Evolutionary conservation across 64 coral and sea anemone genomes (phyloP), one percentile per base, ranked within the genome.

Genomic region (Dendrophyllia cribrosa): DNA sequence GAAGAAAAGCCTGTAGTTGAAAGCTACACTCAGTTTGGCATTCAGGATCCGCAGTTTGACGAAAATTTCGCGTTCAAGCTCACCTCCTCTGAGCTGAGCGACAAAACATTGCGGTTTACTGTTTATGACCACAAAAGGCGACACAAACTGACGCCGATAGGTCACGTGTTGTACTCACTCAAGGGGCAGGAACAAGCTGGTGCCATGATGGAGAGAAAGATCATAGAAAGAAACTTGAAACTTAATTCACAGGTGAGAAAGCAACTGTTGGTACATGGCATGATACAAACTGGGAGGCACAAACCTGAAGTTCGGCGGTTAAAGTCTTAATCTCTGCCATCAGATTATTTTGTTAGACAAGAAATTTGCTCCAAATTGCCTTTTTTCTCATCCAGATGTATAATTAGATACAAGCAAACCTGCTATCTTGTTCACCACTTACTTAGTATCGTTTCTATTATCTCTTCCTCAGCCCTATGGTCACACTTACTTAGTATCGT

Each of bases 41-140:
- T 51, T 14, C 82, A 89, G 79, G 88, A 97, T 11, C 95, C 95
- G 1, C 59, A 91, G 25, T 97, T 97, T 59, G 79, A 87, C 17
- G 95, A 97, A 75, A 3, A 48, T 67, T 94, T 97, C 59, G 76
- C 81, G 8, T 94, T 97, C 26, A 97, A 91, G 4, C 43, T 97
- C 66, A 75, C 65, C 0, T 49, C 82, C 21, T 23, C 78, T 26
- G 80, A 94, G 17, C 48, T 94, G 23, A 97, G 62, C 7, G 76
- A 97, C 19, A 97, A 94, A 88, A 91, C 82, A 0, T 71, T 97
- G 7, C 82, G 95, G 9, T 75, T 97, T 63, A 81, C 95, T 82
- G 43, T 97, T 15, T 94, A 58, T 62, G 95, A 97, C 58, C 34
- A 78, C 20, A 84, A 72, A 72, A 70, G 95, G 43, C 71, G 50